Base-by-base conservation (phyloP, 1,140 invertebrate genomes). In the Reticulitermes speratus region DNA sequence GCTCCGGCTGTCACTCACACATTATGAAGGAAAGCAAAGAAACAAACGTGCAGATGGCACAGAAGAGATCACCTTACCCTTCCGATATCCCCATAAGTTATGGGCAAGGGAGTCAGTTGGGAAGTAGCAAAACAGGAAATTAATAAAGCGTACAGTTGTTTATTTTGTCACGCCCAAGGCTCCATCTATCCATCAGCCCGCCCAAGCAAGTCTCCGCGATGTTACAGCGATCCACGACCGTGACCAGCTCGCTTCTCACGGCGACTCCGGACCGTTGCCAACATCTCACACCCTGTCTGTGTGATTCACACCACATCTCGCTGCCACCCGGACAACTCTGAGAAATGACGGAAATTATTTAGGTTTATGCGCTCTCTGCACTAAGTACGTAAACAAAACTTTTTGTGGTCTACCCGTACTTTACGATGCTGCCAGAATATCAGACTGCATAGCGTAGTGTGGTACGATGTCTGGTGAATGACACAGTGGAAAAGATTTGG, bases 131-230 rank as follows among this genome's bases (percentile, higher is more conserved):
- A 75, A 75, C 65, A 75, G 65, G 65, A 75, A 75, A 75, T 75
- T 75, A 75, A 75, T 75, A 75, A 75, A 75, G 65, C 65, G 65
- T 75, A 30, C 65, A 75, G 65, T 14, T 75, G 65, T 75, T 75
- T 75, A 16, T 16, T 75, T 30, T 75, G 65, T 75, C 65, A 75
- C 65, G 65, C 65, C 65, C 65, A 30, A 8, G 65, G 25, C 16
- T 25, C 65, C 65, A 75, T 75, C 65, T 75, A 75, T 75, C 65
- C 65, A 75, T 75, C 65, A 75, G 65, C 65, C 65, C 65, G 65
- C 65, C 65, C 25, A 30, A 30, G n/a, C 65, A 19, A 55, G 65
- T 75, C 65, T 75, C 65, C 65, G 52, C 52, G 52, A 16, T 55
- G 52, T 55, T 2, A 55, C 11, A 25, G n/a, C 14, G 65, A 30